Percentiles rank a stretch among this genome's conserved stretches.
These are phyloP conservation scores for Murina feae DNA, from an alignment of 2,113 vertebrate genomes.

Conservation along the genomic window DNA sequence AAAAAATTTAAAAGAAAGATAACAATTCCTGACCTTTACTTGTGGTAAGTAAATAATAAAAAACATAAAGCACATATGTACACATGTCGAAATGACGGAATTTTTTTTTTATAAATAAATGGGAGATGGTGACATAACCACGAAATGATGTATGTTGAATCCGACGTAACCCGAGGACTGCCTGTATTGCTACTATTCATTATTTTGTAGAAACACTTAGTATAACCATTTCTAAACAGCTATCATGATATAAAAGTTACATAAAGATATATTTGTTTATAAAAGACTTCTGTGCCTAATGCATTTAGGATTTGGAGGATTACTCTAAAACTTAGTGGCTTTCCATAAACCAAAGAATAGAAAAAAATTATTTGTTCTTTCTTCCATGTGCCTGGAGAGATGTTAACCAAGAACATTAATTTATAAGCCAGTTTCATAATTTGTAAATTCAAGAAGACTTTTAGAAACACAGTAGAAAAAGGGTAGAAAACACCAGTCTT, in stretches of 20 bases:
- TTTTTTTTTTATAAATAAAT: too few species aligned
- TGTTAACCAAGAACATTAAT: neutral
- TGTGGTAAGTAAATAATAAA: too few species aligned
- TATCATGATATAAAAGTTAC: neutral
- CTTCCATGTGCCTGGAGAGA: neutral
- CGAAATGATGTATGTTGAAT: too few species aligned
- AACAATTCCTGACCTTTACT: too few species aligned
- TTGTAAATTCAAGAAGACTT: neutral
- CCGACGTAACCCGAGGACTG: too few species aligned
- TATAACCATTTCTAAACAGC: neutral
- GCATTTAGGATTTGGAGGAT: neutral
- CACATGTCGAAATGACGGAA: too few species aligned
- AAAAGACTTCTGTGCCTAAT: neutral
- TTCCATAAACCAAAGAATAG: neutral
- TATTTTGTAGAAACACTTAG: constrained; percentile 8
- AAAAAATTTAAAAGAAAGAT: too few species aligned
- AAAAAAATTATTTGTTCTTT: neutral
- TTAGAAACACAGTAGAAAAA: neutral
- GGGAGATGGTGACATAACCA: too few species aligned
- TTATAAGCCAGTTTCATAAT: neutral
- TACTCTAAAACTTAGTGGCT: neutral
- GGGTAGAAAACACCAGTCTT: neutral
- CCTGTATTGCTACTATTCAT: neutral
- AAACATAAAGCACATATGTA: too few species aligned
- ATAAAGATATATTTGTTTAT: neutral